phyloP scores from a whole-genome alignment of 2,113 vertebrate species.

The Pterocles burchelli region DNA sequence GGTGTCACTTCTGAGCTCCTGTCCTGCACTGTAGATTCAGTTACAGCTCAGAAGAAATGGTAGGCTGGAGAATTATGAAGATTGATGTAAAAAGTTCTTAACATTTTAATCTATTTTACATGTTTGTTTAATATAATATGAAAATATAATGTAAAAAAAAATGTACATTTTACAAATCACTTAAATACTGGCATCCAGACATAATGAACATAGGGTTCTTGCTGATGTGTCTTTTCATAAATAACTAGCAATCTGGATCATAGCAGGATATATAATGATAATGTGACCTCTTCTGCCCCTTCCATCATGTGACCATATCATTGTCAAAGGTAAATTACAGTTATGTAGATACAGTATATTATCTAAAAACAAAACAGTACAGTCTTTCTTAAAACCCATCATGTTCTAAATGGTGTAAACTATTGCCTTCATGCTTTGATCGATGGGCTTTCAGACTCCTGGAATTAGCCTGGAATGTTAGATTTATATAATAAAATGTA shows the following conservation, averaged over 20 bases:
- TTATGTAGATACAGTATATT: background rate
- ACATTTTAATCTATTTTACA: background rate
- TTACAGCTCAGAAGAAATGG: background rate
- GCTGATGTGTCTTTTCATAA: slow-evolving; percentile 6
- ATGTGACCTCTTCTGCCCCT: background rate
- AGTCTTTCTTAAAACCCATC: background rate
- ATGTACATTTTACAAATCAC: background rate
- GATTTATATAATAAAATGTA: background rate
- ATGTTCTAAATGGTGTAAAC: background rate
- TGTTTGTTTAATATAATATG: background rate
- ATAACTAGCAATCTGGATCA: background rate
- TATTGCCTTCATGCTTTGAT: background rate
- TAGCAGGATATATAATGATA: background rate
- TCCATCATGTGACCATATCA: background rate
- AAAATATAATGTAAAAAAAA: background rate
- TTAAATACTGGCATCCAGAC: background rate
- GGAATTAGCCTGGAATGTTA: background rate
- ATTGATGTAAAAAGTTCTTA: background rate
- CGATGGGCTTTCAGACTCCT: background rate
- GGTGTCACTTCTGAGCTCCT: background rate
- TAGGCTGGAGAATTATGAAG: background rate
- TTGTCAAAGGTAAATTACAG: background rate
- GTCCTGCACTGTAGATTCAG: background rate
- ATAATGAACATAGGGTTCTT: background rate
- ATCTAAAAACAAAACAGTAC: background rate